phyloP scores from a whole-genome alignment of 2,888 invertebrate genomes.

The Drosophila quinaria region DNA sequence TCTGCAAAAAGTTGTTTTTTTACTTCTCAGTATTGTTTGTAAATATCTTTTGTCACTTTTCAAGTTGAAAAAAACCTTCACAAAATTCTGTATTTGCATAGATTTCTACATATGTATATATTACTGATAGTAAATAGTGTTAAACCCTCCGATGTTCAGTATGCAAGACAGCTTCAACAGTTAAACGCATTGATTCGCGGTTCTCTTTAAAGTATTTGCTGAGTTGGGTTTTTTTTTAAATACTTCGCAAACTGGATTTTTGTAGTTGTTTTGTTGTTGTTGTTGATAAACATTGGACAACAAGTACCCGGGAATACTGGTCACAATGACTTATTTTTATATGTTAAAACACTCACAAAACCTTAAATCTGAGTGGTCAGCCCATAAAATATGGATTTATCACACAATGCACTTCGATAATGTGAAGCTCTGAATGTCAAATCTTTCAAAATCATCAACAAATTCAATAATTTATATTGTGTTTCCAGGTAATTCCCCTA shows the following conservation, averaged over 20 bases:
- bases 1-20: slow-evolving; percentile 19
- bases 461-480: not conserved
- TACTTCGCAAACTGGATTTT: slow-evolving; percentile 32
- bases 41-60: slow-evolving; percentile 25
- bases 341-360: slow-evolving; percentile 9
- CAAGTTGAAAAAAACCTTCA: slow-evolving; percentile 24
- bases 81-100: slow-evolving; percentile 13
- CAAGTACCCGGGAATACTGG: slow-evolving; percentile 43
- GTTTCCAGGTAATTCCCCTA: slow-evolving; percentile 33
- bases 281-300: slow-evolving; percentile 23
- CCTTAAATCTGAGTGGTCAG: not conserved
- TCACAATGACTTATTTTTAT: slow-evolving; percentile 2
- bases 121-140: slow-evolving; percentile 12
- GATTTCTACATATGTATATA: slow-evolving; percentile 4
- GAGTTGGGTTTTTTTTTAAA: slow-evolving; percentile 25
- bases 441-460: slow-evolving; percentile 1
- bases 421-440: slow-evolving; percentile 5
- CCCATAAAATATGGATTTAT: slow-evolving; percentile 1
- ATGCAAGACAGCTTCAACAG: slow-evolving; percentile 56
- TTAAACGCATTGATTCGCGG: slow-evolving; percentile 48
- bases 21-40: slow-evolving; percentile 17
- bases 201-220: slow-evolving; percentile 33
- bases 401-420: slow-evolving; percentile 15
- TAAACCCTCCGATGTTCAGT: slow-evolving; percentile 27
- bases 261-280: slow-evolving; percentile 1